These are phyloP conservation scores for Nymphicus hollandicus DNA, from an alignment of 2,113 vertebrate species.

Conservation along the genomic window DNA sequence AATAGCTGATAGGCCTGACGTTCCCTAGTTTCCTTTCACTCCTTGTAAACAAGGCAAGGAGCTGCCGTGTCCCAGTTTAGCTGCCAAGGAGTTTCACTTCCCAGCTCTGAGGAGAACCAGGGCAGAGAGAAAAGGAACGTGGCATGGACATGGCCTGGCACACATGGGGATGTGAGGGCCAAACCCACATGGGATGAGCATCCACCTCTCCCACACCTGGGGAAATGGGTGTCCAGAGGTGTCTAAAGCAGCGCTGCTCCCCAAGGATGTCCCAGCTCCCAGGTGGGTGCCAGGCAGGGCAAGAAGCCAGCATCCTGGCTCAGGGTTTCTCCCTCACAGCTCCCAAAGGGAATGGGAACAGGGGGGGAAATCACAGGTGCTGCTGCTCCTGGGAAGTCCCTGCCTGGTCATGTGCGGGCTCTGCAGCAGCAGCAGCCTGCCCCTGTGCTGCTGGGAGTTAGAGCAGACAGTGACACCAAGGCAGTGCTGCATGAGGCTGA, in stretches of 20 bases:
- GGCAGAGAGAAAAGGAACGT: not conserved
- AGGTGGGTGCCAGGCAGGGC: not conserved
- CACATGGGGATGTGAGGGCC: not conserved
- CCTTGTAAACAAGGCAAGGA: constrained; percentile 56
- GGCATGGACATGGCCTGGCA: not conserved
- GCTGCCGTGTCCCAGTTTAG: constrained; percentile 49
- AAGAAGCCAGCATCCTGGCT: not conserved
- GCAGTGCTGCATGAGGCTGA: not conserved
- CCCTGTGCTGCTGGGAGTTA: not conserved
- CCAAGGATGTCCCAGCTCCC: not conserved
- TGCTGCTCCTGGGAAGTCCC: not conserved
- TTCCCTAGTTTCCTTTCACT: constrained; percentile 6
- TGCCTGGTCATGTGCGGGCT: rapidly evolving
- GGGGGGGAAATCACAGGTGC: rapidly evolving
- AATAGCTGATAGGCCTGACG: constrained; percentile 55
- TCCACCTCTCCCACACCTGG: not conserved
- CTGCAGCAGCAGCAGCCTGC: not conserved
- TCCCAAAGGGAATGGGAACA: not conserved
- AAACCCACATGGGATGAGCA: not conserved
- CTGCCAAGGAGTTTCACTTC: constrained; percentile 19
- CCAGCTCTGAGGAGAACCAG: not conserved
- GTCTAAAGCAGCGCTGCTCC: not conserved
- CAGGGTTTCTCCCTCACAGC: not conserved
- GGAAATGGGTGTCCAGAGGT: not conserved
- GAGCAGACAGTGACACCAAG: rapidly evolving